phyloP scores from a whole-genome alignment of 2,888 invertebrate species.

The Julus scandinavius region DNA sequence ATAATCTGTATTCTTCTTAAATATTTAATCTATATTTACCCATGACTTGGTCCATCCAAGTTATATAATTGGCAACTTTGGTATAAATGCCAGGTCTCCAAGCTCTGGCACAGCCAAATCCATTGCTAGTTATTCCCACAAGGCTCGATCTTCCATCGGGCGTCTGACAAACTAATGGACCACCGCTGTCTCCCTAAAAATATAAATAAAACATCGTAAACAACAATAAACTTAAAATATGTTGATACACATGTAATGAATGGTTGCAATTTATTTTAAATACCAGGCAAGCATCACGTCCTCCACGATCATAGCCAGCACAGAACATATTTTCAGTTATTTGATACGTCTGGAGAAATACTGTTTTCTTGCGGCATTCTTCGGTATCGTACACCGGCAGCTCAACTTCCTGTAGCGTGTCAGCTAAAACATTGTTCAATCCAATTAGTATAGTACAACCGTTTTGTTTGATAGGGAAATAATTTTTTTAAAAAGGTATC shows the following conservation, averaged over 20 bases:
- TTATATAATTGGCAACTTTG: constrained; percentile 78
- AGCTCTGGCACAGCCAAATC: constrained; percentile 82
- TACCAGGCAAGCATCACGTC: constrained; percentile 82
- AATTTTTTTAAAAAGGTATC: constrained; percentile 11
- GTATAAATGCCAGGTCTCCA: constrained; percentile 84
- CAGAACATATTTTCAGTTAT: constrained; percentile 86
- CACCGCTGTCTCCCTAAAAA: constrained; percentile 59
- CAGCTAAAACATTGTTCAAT: constrained; percentile 70
- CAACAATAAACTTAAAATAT: not conserved
- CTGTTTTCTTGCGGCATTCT: constrained; percentile 79
- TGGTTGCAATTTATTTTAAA: constrained; percentile 24
- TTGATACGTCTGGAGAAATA: constrained; percentile 79
- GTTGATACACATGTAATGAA: not conserved
- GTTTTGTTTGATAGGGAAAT: constrained; percentile 9
- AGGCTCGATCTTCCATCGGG: constrained; percentile 67
- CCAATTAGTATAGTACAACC: constrained; percentile 41
- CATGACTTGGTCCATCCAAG: constrained; percentile 76
- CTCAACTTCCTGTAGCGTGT: constrained; percentile 83
- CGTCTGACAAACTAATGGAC: constrained; percentile 65
- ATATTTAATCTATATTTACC: constrained; percentile 55
- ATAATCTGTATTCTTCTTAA: not conserved
- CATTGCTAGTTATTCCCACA: constrained; percentile 79
- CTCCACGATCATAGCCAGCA: constrained; percentile 82
- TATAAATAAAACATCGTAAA: not conserved
- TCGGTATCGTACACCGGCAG: constrained; percentile 81